These are phyloP conservation scores for Astur gentilis DNA, from an alignment of 2,113 vertebrate species.

Conservation along the genomic window DNA sequence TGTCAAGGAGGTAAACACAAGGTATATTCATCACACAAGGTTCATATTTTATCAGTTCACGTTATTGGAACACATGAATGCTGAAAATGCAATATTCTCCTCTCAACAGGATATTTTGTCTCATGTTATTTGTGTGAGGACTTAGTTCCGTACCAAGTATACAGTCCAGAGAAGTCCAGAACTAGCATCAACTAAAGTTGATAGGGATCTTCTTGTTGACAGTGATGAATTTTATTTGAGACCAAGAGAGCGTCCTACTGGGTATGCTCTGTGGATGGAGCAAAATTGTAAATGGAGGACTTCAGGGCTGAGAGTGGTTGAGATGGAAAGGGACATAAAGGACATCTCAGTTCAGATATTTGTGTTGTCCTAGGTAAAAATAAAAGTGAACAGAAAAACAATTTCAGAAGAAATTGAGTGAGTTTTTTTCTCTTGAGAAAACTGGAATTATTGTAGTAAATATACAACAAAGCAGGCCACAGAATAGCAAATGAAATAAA, in stretches of 20 bases:
- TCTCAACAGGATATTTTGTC: background rate
- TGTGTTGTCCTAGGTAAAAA: background rate
- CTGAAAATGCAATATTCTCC: background rate
- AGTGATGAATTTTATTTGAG: background rate
- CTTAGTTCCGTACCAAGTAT: background rate
- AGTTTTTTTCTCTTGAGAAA: background rate
- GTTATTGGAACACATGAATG: background rate
- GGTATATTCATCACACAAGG: too few species aligned
- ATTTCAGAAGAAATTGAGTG: background rate
- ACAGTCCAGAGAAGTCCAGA: background rate
- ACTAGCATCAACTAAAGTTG: background rate
- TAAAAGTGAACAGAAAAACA: background rate
- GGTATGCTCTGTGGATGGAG: background rate
- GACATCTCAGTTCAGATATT: background rate
- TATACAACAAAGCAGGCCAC: background rate
- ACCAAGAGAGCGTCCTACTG: background rate
- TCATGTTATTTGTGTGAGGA: background rate
- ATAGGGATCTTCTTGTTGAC: background rate
- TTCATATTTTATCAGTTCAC: background rate
- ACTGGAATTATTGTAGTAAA: slow-evolving; percentile 8
- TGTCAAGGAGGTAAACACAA: background rate
- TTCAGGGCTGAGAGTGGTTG: background rate
- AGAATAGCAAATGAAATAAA: slow-evolving; percentile 32
- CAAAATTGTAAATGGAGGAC: background rate
- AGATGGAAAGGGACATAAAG: background rate